phyloP scores from a whole-genome alignment of 2,888 invertebrate species.

The Heliconius erato region DNA sequence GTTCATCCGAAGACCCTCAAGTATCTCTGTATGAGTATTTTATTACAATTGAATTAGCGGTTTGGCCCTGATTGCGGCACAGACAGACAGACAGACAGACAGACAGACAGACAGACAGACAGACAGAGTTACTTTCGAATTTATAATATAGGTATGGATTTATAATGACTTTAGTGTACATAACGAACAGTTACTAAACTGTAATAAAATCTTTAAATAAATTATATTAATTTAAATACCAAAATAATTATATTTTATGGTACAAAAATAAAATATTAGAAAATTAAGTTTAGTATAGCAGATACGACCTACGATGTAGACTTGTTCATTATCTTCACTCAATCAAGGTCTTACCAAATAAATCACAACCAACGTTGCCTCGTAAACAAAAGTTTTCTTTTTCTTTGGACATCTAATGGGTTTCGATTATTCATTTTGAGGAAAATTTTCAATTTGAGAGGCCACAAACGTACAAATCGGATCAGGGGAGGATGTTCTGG shows the following conservation, averaged over 20 bases:
- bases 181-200: neutral
- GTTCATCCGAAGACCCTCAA: too few species aligned
- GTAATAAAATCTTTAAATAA: neutral
- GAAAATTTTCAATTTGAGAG: slow-evolving; percentile 56
- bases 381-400: slow-evolving; percentile 40
- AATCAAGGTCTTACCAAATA: neutral
- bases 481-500: slow-evolving; percentile 69
- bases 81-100: too few species aligned
- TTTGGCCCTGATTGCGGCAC: too few species aligned
- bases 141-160: too few species aligned
- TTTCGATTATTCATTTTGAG: slow-evolving; percentile 48
- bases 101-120: too few species aligned
- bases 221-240: neutral
- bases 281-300: neutral
- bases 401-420: slow-evolving; percentile 45
- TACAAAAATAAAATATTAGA: neutral
- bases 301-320: neutral
- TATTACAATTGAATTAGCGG: too few species aligned
- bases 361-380: slow-evolving; percentile 13
- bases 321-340: slow-evolving; percentile 3
- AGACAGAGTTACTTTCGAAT: too few species aligned
- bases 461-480: slow-evolving; percentile 63
- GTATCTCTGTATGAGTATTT: too few species aligned
- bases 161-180: slow-evolving; percentile 39
- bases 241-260: neutral